Evolutionary conservation across 2,797 vertebrate species (phyloP), one percentile per base, ranked within the genome.

Genomic region (Merluccius polli): DNA sequence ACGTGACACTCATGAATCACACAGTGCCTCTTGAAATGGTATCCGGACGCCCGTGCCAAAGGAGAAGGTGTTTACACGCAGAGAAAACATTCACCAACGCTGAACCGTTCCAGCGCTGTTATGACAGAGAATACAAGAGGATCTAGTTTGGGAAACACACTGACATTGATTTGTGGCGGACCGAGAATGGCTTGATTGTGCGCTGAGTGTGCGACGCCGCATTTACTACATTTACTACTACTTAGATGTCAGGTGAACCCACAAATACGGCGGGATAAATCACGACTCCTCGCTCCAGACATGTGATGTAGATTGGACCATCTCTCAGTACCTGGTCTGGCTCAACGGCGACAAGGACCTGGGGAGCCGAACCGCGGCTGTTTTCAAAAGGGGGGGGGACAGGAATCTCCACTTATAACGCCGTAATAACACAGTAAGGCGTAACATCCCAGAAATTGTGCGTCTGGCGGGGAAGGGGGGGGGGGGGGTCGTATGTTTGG

Each of bases 361-460:
- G 44, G 44, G 44, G 44, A 18, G 16, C 15, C 44, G 1, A 18
- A 35, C 15, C 4, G 15, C 16, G 44, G 16, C 16, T 16, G 16
- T 16, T 48, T 48, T 48, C 15, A 48, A 48, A 48, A 48, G 15
- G 44, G 15, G 44, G 15, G 63, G 76, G 4, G 30, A 16, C 33
- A 75, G 77, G 84, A 88, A 92, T 90, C 71, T 87, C 65, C 68
- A 7, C 21, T 38, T 82, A 76, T 69, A 41, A 76, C 31, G 10
- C 70, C 70, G 11, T 7, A 85, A 86, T 69, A 87, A 82, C 73
- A 83, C 10, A 27, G 18, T 48, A 59, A 1, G 73, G 74, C 0
- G 36, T 81, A 76, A 90, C 31, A 83, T 91, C 88, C 88, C 87
- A 90, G 89, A 90, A 88, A 81, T 84, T 11, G 9, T 69, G 59